phyloP scores from a whole-genome alignment of 2,797 vertebrate genomes.

The Lacerta agilis region DNA sequence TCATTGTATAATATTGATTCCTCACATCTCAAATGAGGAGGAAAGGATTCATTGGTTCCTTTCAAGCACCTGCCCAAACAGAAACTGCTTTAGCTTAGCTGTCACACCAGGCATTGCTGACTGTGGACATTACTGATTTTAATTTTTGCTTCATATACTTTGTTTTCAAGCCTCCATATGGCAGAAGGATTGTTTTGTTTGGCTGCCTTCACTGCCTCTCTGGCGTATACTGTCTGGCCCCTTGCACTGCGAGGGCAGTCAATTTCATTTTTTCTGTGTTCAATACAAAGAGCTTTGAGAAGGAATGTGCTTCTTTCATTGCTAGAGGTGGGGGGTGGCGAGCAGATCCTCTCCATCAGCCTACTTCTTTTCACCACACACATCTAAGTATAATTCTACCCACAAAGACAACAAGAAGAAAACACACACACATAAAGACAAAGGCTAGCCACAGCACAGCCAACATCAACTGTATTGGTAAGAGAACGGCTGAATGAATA shows the following conservation, averaged over 20 bases:
- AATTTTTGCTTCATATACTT: constrained; percentile 5
- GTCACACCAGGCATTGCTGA: neutral
- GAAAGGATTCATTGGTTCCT: neutral
- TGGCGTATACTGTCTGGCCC: neutral
- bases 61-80: neutral
- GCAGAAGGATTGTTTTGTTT: neutral
- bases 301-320: neutral
- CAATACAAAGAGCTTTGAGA: constrained; percentile 6
- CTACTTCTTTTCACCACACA: neutral
- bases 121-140: neutral
- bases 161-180: neutral
- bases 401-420: neutral
- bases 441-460: neutral
- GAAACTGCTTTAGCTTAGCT: neutral
- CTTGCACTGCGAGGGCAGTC: neutral
- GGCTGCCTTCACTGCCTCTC: constrained; percentile 7
- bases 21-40: neutral
- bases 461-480: neutral
- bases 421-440: neutral
- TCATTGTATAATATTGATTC: neutral
- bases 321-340: neutral
- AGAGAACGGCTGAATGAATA: neutral
- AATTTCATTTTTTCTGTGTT: constrained; percentile 15
- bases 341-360: neutral
- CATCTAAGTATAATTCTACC: neutral